Conservation (phyloP, 2,113 vertebrate species). For the Melanerpes aurifrons region DNA sequence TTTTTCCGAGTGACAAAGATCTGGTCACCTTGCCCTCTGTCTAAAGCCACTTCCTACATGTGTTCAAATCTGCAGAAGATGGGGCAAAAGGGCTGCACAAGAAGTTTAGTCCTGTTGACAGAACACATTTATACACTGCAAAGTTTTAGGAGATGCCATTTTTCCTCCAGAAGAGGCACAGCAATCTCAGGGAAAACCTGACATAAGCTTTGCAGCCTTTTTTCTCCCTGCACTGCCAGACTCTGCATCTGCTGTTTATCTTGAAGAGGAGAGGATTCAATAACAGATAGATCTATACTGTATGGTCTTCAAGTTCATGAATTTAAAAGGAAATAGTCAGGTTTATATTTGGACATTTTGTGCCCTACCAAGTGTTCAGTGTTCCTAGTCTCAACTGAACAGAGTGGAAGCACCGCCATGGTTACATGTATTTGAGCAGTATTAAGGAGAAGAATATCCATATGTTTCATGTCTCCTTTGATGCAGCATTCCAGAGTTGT, state of each 20-base stretch:
- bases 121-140: background rate
- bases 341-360: background rate
- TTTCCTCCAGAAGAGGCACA: background rate
- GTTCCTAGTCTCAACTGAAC: background rate
- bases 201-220: background rate
- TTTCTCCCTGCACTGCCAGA: background rate
- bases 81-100: background rate
- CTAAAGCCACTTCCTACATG: background rate
- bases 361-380: background rate
- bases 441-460: background rate
- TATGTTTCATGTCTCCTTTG: background rate
- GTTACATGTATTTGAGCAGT: background rate
- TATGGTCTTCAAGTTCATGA: background rate
- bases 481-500: background rate
- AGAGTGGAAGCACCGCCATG: background rate
- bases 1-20: background rate
- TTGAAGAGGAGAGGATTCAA: background rate
- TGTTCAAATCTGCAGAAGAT: background rate
- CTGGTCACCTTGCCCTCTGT: background rate
- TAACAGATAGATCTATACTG: background rate
- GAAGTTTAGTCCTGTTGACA: background rate
- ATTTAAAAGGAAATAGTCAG: conserved; percentile 12
- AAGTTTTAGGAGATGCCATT: background rate
- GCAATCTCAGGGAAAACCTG: background rate
- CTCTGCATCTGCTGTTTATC: conserved; percentile 38